Conservation (phyloP, 2,888 invertebrate genomes). For the Galerucella calmariensis region DNA sequence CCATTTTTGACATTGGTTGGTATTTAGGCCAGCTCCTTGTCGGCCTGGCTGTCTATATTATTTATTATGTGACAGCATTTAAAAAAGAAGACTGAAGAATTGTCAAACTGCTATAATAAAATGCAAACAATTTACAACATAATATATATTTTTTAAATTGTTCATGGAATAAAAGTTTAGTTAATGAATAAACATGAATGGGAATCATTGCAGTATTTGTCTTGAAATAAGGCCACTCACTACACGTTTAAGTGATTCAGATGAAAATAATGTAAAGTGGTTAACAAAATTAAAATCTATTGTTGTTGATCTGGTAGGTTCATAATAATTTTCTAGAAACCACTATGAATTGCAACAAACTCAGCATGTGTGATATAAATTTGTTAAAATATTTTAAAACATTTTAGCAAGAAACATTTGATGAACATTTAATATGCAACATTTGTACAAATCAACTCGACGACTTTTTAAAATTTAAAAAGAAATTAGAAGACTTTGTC, state of each 20-base stretch:
- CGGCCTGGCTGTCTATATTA: not conserved
- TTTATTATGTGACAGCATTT: not conserved
- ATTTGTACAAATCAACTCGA: slow-evolving; percentile 20
- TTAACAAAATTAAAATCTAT: slow-evolving; percentile 40
- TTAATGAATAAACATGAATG: slow-evolving; percentile 20
- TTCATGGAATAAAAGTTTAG: not conserved
- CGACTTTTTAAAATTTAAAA: slow-evolving; percentile 24
- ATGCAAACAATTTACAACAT: not conserved
- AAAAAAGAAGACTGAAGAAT: slow-evolving; percentile 21
- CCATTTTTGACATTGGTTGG: not conserved
- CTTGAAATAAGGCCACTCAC: slow-evolving; percentile 5
- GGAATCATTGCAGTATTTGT: slow-evolving; percentile 31
- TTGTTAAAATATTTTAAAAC: not conserved
- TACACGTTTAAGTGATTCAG: slow-evolving; percentile 30
- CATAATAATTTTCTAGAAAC: not conserved
- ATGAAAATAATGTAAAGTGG: slow-evolving; percentile 39
- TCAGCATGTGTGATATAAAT: not conserved
- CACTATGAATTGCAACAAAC: not conserved
- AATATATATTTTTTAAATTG: not conserved
- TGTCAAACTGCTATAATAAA: not conserved
- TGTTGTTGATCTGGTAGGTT: slow-evolving; percentile 42
- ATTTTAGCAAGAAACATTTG: slow-evolving; percentile 21
- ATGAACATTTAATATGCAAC: slow-evolving; percentile 22
- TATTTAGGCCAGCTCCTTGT: not conserved
- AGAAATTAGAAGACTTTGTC: slow-evolving; percentile 17